These are phyloP conservation scores for Digitonthophagus gazella DNA, from an alignment of 2,888 invertebrate species.

Conservation along the genomic window DNA sequence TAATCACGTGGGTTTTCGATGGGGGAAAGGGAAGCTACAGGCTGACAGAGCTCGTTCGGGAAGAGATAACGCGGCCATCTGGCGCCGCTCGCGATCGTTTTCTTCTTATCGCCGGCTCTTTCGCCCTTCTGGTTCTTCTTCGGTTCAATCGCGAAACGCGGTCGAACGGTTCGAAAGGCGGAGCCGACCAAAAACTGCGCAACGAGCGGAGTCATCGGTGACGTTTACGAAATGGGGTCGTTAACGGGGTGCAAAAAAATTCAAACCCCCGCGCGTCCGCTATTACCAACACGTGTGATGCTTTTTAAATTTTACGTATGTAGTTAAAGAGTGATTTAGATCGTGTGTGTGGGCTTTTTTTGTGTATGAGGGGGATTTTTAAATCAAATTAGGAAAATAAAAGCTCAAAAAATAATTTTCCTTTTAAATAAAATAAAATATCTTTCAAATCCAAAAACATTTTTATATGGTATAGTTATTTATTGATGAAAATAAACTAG, in stretches of 20 bases:
- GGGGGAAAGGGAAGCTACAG: not conserved
- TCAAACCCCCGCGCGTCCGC: not conserved
- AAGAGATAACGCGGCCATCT: not conserved
- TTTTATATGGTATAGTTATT: no score
- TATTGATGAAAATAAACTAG: no score
- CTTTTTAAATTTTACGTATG: not conserved
- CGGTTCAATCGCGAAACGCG: not conserved
- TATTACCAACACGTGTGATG: not conserved
- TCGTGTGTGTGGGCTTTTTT: no score
- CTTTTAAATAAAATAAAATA: no score
- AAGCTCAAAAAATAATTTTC: no score
- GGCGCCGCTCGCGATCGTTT: not conserved
- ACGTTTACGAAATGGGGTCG: not conserved
- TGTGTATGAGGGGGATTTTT: no score
- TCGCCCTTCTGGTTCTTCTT: not conserved
- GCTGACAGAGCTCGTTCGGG: not conserved
- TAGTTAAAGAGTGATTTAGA: not conserved
- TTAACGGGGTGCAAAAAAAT: not conserved
- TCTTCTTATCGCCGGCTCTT: not conserved
- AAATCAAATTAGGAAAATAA: no score
- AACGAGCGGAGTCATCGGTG: not conserved
- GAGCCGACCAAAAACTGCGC: not conserved
- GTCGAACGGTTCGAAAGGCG: not conserved
- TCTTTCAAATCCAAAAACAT: no score
- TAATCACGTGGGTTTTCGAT: conserved; percentile 42